Evolutionary conservation across 2,113 vertebrate species (phyloP), one percentile per base, ranked within the genome.

Genomic region (Vireo altiloquus): DNA sequence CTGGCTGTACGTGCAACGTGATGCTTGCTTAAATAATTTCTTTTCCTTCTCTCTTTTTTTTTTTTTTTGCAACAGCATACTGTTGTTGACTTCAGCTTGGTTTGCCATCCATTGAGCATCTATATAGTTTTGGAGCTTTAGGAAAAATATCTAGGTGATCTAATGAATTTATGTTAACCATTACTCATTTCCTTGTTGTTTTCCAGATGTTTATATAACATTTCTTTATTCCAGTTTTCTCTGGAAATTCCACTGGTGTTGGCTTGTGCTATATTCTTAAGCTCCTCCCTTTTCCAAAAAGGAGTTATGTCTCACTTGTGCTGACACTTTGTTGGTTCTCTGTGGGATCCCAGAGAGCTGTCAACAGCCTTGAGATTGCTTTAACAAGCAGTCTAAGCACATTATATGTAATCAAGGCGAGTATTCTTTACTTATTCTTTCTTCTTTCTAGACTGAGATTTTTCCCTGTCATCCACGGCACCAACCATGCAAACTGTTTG

Each of bases 1-100:
- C 33, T 93, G 20, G 23, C 12, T 28, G 7, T 37, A 12, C 1
- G 7, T 0, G 0, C 9, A 33, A 68, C 17, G 18, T 57, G 25
- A 44, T 49, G 6, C 25, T 89, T 81, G 24, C 17, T 81, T 47
- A 70, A 78, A 42, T 33, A 35, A 12, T 5, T 57, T 52, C n/a
- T 42, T 72, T 47, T 25, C 8, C 2, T 15, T 19, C 2, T 63
- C 6, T 59, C 10, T 76, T 54, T 33, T 90, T 19, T 11, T 76
- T 54, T 33, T 90, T 19, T 59, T n/a, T 92, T 84, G 13, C 27
- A 80, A 27, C 15, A 40, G 21, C 16, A 31, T 40, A 24, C 8
- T 39, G 12, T 42, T 68, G 23, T 72, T 84, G 22, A 40, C 17
- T 85, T 79, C 39, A 37, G 17, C 54, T 85, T 71, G 15, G 6